Evolutionary conservation across 1,140 invertebrate genomes (phyloP).

Genomic region (Holcopasites calliopsidis): DNA sequence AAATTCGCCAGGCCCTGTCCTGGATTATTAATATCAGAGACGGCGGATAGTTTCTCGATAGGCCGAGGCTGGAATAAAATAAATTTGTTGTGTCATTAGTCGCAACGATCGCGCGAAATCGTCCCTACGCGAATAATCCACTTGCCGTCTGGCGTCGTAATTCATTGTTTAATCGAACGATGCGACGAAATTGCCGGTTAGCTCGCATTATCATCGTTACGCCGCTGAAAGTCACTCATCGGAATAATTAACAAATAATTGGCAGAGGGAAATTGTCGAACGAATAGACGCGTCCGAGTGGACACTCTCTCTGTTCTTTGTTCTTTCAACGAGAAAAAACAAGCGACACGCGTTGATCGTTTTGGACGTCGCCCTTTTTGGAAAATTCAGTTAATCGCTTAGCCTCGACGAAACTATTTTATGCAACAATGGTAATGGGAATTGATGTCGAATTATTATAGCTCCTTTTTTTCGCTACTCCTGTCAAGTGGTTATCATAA

Average conservation of each 20-base stretch:
- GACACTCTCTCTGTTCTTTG: background rate
- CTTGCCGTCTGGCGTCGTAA: background rate
- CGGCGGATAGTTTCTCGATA: background rate
- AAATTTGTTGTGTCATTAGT: slow-evolving; percentile 15
- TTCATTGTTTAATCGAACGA: slow-evolving; percentile 26
- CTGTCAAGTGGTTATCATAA: too few species aligned
- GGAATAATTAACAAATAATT: slow-evolving; percentile 40
- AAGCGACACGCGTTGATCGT: too few species aligned
- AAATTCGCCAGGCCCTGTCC: background rate
- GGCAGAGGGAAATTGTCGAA: slow-evolving; percentile 23
- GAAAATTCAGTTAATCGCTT: background rate
- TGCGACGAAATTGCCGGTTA: slow-evolving; percentile 2
- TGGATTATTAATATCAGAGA: background rate
- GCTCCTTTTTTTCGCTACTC: background rate
- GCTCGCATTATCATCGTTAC: slow-evolving; percentile 31
- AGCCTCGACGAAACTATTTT: too few species aligned
- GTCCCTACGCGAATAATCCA: background rate
- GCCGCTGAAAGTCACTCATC: slow-evolving; percentile 20
- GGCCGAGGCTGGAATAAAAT: background rate
- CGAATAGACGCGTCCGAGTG: background rate
- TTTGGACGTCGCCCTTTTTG: background rate
- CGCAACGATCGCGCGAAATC: slow-evolving; percentile 6
- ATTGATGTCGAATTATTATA: background rate
- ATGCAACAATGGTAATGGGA: background rate
- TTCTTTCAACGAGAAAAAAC: slow-evolving; percentile 20